Conservation (phyloP, 2,113 vertebrate genomes). For the Sigmodon hispidus region DNA sequence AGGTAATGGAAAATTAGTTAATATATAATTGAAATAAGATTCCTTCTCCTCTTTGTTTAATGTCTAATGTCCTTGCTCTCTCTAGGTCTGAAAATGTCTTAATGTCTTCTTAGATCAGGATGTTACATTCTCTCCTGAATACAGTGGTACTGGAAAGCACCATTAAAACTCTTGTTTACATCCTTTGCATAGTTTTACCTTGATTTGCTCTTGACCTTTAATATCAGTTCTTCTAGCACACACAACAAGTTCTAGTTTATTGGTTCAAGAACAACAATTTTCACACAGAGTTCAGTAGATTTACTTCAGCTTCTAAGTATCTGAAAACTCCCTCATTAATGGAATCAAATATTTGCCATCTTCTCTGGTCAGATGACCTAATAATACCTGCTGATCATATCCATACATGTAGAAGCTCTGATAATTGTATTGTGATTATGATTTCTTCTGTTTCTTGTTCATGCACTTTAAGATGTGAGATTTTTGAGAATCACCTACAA, state of each 20-base stretch:
- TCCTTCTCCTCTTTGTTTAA: not conserved
- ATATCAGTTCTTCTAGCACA: not conserved
- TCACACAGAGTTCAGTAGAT: not conserved
- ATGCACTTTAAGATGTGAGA: not conserved
- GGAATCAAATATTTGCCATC: not conserved
- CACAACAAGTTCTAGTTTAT: not conserved
- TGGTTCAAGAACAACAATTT: not conserved
- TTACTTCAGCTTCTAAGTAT: accelerated
- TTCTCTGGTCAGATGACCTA: not conserved
- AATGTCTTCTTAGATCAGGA: not conserved
- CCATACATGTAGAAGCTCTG: not conserved
- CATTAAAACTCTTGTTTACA: not conserved
- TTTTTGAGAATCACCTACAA: not conserved
- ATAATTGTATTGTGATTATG: not conserved
- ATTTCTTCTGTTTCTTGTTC: not conserved
- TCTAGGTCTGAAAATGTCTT: not conserved
- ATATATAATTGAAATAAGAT: not conserved
- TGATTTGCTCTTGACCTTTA: not conserved
- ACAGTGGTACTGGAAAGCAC: not conserved
- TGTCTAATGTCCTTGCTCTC: not conserved
- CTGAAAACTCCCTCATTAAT: not conserved
- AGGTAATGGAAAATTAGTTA: not conserved
- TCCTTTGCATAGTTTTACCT: not conserved
- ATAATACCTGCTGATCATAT: not conserved
- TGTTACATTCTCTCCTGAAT: not conserved